Base-by-base conservation (phyloP, 2,888 invertebrate genomes). In the Pandemis cinnamomeana region DNA sequence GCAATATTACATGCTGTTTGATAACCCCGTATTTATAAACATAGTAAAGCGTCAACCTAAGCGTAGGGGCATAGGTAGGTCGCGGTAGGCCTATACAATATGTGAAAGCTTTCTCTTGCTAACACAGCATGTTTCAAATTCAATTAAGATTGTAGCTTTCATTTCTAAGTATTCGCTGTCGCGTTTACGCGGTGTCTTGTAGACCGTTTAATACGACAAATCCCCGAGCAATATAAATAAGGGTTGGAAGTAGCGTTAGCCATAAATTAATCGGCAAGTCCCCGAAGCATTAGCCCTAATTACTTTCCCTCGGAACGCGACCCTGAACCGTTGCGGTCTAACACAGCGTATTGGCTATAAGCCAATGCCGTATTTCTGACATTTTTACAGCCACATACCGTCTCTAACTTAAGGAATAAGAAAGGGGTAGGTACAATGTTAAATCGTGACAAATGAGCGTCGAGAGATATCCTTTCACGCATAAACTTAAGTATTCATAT, bases 251-350 rank as follows among this genome's bases (percentile, higher is more conserved):
- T 15, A 55, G 15, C 53, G 53, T 55, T 20, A 55, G 53, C 53
- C 53, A 55, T 55, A 60, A 60, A 60, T 60, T 36, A 60, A 60
- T 60, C 53, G 53, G n/a, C 58, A 36, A 60, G 58, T 60, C 36
- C 58, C 58, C 36, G 58, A 60, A 60, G 27, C 58, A 60, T 60
- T 60, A 60, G 58, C 27, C 36, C 58, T 60, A 60, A 60, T 60
- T 60, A 60, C 58, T 60, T 55, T 55, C 53, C 53, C 53, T 55
- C 20, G 53, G 53, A n/a, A 2, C 11, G 27, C 61, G 61, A 61
- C 41, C 36, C 61, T 61, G 41, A 61, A 61, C 36, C n/a, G 41
- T 11, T 36, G 61, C n/a, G 36, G 61, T 36, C 41, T 61, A 36
- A 55, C 20, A 4, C 27, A 27, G 20, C 7, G 7, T 41, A 61